These are phyloP conservation scores for Cyrtonyx montezumae DNA, from an alignment of 2,113 vertebrate species.

Conservation along the genomic window DNA sequence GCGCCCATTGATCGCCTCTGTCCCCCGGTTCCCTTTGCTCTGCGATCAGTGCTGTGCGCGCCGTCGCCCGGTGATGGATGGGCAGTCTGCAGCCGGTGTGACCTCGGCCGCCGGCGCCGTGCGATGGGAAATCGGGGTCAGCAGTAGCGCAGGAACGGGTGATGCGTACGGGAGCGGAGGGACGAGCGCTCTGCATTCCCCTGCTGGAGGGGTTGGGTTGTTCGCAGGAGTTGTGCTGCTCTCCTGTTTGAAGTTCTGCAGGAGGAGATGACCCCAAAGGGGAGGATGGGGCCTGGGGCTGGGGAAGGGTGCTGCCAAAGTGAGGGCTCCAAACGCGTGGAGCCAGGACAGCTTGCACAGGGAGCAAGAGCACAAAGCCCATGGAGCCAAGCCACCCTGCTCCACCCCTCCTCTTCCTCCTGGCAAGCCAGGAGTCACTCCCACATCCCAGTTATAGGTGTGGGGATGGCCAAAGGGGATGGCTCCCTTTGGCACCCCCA, in stretches of 20 bases:
- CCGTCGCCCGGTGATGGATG: accelerated
- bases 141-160: neutral
- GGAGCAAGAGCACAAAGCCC: neutral
- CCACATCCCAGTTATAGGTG: accelerated
- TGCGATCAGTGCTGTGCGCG: neutral
- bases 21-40: neutral
- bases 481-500: accelerated
- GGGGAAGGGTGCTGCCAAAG: neutral
- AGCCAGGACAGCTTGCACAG: accelerated
- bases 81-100: neutral
- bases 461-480: neutral
- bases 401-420: neutral
- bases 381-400: neutral
- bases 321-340: accelerated
- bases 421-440: accelerated
- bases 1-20: neutral
- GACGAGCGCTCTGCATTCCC: neutral
- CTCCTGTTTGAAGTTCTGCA: neutral
- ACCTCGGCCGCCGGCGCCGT: accelerated
- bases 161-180: neutral
- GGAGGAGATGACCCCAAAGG: neutral
- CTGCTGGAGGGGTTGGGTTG: accelerated
- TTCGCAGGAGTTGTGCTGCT: neutral
- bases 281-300: neutral
- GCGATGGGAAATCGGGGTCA: accelerated